Conservation (phyloP, 2,888 invertebrate species). For the Drosophila flavopinicola region DNA sequence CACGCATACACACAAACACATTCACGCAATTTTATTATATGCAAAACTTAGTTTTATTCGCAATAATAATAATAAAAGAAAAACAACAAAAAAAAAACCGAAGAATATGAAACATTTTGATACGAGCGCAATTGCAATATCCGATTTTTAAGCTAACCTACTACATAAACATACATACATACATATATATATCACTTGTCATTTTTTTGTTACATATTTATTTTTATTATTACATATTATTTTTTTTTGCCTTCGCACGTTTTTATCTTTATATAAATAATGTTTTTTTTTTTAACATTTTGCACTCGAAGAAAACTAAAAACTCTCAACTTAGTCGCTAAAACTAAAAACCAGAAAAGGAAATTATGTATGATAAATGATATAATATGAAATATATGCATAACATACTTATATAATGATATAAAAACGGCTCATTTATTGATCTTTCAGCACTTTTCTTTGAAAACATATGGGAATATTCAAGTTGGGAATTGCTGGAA, state of each 20-base stretch:
- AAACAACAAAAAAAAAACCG: conserved; percentile 10
- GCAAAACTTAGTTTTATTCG: conserved; percentile 49
- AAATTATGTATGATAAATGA: conserved; percentile 73
- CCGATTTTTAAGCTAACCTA: conserved; percentile 46
- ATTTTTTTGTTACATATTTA: conserved; percentile 59
- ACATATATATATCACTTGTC: conserved; percentile 39
- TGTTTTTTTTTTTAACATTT: conserved; percentile 25
- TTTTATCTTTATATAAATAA: conserved; percentile 34
- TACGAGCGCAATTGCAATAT: conserved; percentile 43
- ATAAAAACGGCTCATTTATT: background rate
- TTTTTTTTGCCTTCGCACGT: conserved; percentile 34
- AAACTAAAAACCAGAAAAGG: conserved; percentile 52
- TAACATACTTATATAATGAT: conserved; percentile 62
- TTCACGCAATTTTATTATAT: conserved; percentile 74
- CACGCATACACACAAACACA: conserved; percentile 25
- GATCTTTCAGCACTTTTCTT: background rate
- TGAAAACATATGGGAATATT: too few relatives aligned
- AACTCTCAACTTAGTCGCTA: conserved; percentile 68
- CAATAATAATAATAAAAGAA: conserved; percentile 37
- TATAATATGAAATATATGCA: conserved; percentile 72
- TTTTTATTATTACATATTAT: conserved; percentile 31
- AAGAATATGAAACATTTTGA: conserved; percentile 46
- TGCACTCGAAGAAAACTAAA: conserved; percentile 26
- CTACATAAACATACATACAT: conserved; percentile 26
- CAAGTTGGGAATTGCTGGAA: too few relatives aligned